Evolutionary conservation across 2,888 invertebrate species (phyloP).

Genomic region (Bombylius discolor): DNA sequence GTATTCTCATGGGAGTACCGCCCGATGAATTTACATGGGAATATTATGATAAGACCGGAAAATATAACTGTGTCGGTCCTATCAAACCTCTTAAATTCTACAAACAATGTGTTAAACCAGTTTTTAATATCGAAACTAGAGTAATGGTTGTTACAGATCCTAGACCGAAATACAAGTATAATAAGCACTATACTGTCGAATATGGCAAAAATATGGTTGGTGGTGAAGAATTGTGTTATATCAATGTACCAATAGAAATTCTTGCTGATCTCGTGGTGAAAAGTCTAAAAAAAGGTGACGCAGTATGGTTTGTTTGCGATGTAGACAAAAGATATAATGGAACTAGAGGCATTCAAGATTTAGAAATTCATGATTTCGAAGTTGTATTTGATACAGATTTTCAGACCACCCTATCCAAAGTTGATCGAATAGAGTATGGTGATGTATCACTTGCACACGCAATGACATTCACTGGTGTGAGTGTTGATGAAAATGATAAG

Average conservation of each 20-base stretch:
- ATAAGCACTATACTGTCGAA: constrained; percentile 81
- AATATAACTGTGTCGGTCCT: constrained; percentile 58
- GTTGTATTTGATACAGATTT: constrained; percentile 72
- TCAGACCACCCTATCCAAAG: constrained; percentile 60
- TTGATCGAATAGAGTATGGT: constrained; percentile 69
- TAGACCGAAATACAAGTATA: too few species aligned
- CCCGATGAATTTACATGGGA: constrained; percentile 68
- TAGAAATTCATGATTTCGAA: constrained; percentile 65
- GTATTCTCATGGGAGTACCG: constrained; percentile 72
- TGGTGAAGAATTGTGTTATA: constrained; percentile 65
- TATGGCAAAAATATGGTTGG: constrained; percentile 80
- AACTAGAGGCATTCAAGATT: constrained; percentile 66
- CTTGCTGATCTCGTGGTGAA: constrained; percentile 61
- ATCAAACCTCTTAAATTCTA: constrained; percentile 72
- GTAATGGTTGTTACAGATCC: constrained; percentile 28
- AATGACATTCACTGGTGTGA: constrained; percentile 79
- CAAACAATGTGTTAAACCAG: constrained; percentile 58
- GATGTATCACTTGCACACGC: constrained; percentile 88
- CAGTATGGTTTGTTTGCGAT: constrained; percentile 90
- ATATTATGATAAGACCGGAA: constrained; percentile 71
- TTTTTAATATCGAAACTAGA: constrained; percentile 72
- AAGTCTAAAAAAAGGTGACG: constrained; percentile 66
- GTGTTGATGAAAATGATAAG: constrained; percentile 53
- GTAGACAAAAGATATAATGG: constrained; percentile 66
- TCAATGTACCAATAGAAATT: constrained; percentile 72